These are phyloP conservation scores for Pherbina coryleti DNA, from an alignment of 2,888 invertebrate species.

Conservation along the genomic window DNA sequence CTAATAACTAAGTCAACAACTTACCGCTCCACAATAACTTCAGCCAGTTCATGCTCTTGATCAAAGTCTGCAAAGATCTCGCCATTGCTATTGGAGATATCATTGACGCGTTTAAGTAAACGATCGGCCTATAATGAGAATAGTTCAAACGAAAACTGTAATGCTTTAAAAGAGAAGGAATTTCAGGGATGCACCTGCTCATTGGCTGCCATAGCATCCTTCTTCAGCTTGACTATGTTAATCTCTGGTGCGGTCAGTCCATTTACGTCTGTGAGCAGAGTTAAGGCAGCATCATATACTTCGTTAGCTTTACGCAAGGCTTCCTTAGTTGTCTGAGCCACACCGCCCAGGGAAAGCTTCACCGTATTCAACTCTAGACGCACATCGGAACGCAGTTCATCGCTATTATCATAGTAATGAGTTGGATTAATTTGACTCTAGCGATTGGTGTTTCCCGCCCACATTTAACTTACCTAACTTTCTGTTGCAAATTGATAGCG, in stretches of 20 bases:
- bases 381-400: slow-evolving; percentile 76
- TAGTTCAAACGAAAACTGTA: background rate
- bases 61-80: slow-evolving; percentile 75
- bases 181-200: slow-evolving; percentile 72
- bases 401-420: slow-evolving; percentile 67
- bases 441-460: background rate
- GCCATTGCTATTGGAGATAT: slow-evolving; percentile 67
- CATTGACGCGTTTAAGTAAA: slow-evolving; percentile 59
- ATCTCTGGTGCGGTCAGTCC: slow-evolving; percentile 83
- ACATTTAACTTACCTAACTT: slow-evolving; percentile 73
- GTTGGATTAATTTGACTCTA: too few relatives aligned
- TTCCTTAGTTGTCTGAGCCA: slow-evolving; percentile 79
- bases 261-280: slow-evolving; percentile 83
- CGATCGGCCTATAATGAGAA: slow-evolving; percentile 54
- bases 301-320: slow-evolving; percentile 81
- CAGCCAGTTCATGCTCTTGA: slow-evolving; percentile 76
- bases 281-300: slow-evolving; percentile 86
- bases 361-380: slow-evolving; percentile 77
- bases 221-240: slow-evolving; percentile 78
- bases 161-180: background rate
- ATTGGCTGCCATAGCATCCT: slow-evolving; percentile 77
- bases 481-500: slow-evolving; percentile 80
- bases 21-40: slow-evolving; percentile 74
- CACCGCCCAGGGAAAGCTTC: slow-evolving; percentile 78
- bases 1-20: slow-evolving; percentile 1